These are phyloP conservation scores for cattle (Bos taurus) DNA, from an alignment of 2,113 vertebrate species.

Conservation along the genomic window DNA sequence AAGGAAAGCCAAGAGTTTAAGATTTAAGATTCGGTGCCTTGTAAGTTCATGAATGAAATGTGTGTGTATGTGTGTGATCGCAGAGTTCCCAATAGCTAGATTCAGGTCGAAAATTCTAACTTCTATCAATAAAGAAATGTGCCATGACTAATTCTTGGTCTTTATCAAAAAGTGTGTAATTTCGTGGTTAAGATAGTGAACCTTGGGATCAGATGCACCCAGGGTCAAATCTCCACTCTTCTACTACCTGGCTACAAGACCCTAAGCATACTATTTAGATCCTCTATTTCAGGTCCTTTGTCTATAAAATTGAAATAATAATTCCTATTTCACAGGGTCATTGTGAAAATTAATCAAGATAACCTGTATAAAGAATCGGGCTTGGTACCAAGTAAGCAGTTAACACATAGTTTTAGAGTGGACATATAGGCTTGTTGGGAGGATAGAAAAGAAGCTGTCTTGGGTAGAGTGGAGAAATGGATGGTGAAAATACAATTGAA, in stretches of 20 bases:
- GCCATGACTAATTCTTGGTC: neutral
- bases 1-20: conserved; percentile 48
- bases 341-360: neutral
- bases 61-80: neutral
- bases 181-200: neutral
- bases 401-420: neutral
- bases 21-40: neutral
- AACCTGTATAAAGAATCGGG: neutral
- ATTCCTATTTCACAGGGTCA: neutral
- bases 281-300: neutral
- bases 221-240: neutral
- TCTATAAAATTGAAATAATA: neutral
- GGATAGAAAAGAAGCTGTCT: neutral
- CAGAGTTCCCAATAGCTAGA: neutral
- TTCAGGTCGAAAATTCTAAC: neutral
- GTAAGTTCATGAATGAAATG: conserved; percentile 21
- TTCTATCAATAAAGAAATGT: neutral
- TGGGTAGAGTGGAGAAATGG: neutral
- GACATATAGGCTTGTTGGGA: neutral
- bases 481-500: neutral
- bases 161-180: neutral
- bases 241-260: neutral
- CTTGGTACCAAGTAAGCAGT: neutral
- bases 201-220: neutral
- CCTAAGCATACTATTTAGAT: neutral